phyloP scores from a whole-genome alignment of 2,888 invertebrate species.

The Cacoxenus indagator region DNA sequence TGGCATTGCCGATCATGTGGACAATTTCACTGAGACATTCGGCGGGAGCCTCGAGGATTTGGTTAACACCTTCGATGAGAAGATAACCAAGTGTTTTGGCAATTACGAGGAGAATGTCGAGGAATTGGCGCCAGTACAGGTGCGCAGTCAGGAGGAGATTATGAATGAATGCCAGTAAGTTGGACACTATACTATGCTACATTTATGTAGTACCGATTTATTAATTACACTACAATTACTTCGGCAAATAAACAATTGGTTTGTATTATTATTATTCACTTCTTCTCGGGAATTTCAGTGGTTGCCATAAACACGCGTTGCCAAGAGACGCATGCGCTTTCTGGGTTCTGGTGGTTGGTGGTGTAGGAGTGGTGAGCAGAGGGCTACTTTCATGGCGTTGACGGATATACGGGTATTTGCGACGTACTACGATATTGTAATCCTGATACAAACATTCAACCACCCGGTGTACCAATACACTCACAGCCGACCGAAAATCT shows the following conservation, averaged over 20 bases:
- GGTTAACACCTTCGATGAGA: constrained; percentile 98
- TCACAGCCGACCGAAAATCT: too few relatives aligned
- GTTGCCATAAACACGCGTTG: too few relatives aligned
- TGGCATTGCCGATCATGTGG: constrained; percentile 73
- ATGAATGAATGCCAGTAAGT: constrained; percentile 99
- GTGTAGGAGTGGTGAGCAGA: too few relatives aligned
- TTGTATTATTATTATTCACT: too few relatives aligned
- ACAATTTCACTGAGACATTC: constrained; percentile 91
- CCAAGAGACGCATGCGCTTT: constrained; percentile 1
- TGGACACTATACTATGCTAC: neutral
- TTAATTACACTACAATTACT: too few relatives aligned
- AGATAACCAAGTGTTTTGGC: constrained; percentile 97
- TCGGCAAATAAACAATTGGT: too few relatives aligned
- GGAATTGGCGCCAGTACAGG: constrained; percentile 95
- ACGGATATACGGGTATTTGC: neutral
- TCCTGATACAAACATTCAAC: neutral
- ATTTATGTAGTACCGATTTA: too few relatives aligned
- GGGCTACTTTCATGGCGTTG: too few relatives aligned
- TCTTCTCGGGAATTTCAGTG: too few relatives aligned
- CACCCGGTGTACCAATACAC: too few relatives aligned
- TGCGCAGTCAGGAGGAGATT: constrained; percentile 97
- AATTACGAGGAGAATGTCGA: constrained; percentile 98
- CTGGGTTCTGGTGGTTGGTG: neutral
- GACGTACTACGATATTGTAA: neutral
- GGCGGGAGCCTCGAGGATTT: constrained; percentile 98